Percentiles rank a stretch among this genome's conserved stretches.
Evolutionary conservation across 2,888 invertebrate species (phyloP).

Genomic region (Liopterus haemorrhoidalis): DNA sequence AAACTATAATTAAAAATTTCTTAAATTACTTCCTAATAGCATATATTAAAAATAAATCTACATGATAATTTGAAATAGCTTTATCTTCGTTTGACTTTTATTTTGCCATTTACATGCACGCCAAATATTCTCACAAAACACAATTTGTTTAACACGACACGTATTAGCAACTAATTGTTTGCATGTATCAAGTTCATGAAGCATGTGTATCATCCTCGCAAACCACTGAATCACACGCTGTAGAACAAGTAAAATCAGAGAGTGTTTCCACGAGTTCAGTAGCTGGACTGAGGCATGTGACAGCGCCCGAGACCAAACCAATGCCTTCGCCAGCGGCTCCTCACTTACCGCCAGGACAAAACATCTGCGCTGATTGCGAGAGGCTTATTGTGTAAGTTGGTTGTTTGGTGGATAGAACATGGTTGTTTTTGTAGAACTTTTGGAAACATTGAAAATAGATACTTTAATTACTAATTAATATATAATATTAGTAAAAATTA

Average conservation of each 20-base stretch:
- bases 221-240: conserved; percentile 44
- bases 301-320: conserved; percentile 61
- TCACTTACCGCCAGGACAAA: conserved; percentile 79
- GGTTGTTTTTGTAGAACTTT: no score
- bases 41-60: no score
- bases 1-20: no score
- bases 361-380: conserved; percentile 95
- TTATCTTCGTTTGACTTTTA: no score
- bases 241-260: conserved; percentile 45
- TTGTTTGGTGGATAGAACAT: no score
- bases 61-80: no score
- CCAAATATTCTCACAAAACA: background rate
- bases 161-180: conserved; percentile 6
- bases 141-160: background rate
- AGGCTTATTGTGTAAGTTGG: conserved; percentile 96
- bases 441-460: no score
- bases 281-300: conserved; percentile 64
- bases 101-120: background rate
- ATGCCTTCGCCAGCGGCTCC: conserved; percentile 57
- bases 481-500: no score
- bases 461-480: no score
- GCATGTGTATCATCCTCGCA: conserved; percentile 14
- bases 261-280: conserved; percentile 48
- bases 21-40: no score
- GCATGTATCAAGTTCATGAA: conserved; percentile 4